These are phyloP conservation scores for Hypsibius dujardini DNA, from an alignment of 1,140 invertebrate species.

Conservation along the genomic window DNA sequence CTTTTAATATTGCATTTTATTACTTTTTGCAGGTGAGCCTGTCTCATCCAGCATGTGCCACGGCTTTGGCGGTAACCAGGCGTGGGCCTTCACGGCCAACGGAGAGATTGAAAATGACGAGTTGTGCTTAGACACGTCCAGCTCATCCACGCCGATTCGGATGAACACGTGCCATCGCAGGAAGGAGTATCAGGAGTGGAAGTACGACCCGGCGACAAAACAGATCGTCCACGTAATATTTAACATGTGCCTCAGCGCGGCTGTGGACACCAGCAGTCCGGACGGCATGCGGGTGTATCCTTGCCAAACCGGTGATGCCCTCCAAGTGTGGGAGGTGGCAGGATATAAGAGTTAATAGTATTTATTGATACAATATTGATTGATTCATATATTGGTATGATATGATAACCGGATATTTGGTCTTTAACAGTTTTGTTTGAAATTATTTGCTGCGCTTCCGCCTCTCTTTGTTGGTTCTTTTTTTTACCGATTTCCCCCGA, in stretches of 20 bases:
- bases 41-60: constrained; percentile 79
- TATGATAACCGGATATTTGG: too few species aligned
- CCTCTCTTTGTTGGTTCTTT: too few species aligned
- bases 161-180: constrained; percentile 6
- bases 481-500: too few species aligned
- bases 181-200: constrained; percentile 9
- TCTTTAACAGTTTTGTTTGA: too few species aligned
- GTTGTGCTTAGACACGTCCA: constrained; percentile 9
- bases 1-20: not conserved
- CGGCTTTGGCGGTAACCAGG: constrained; percentile 79
- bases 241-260: not conserved
- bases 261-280: not conserved
- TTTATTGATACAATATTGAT: too few species aligned
- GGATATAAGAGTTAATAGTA: not conserved
- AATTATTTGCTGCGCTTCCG: too few species aligned
- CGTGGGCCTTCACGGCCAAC: constrained; percentile 39
- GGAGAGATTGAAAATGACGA: constrained; percentile 12
- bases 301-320: not conserved
- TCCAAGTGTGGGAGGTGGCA: constrained; percentile 1
- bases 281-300: not conserved
- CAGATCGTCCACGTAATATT: not conserved
- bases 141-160: not conserved
- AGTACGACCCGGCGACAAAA: not conserved
- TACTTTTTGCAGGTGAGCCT: constrained; percentile 39
- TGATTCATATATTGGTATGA: too few species aligned